Evolutionary conservation across 2,888 invertebrate species (phyloP).

Genomic region (Tipula confusa): DNA sequence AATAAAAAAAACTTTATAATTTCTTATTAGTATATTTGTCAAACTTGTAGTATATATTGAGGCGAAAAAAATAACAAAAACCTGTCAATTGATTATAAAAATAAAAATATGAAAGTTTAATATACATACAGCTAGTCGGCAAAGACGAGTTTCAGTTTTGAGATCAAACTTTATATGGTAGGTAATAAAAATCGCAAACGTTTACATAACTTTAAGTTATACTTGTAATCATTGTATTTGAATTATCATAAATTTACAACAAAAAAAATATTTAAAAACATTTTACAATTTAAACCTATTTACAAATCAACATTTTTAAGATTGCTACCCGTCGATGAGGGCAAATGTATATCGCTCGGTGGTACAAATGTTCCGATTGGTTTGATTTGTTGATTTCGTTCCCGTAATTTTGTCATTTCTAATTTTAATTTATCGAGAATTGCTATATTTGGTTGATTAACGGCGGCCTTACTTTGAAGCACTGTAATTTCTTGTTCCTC

Average conservation of each 20-base stretch:
- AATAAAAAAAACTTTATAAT: not conserved
- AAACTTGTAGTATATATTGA: not conserved
- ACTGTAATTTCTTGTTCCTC: conserved; percentile 90
- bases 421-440: conserved; percentile 77
- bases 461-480: conserved; percentile 80
- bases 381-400: conserved; percentile 57
- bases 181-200: too few relatives aligned
- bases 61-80: not conserved
- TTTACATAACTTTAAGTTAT: too few relatives aligned
- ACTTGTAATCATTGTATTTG: not conserved
- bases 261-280: not conserved
- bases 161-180: not conserved
- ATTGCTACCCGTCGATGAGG: conserved; percentile 69
- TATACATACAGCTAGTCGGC: not conserved
- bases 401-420: conserved; percentile 75
- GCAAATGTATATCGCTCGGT: conserved; percentile 58
- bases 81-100: conserved; percentile 25
- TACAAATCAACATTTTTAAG: conserved; percentile 73
- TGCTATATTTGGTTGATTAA: conserved; percentile 87
- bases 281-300: conserved; percentile 33
- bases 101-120: not conserved
- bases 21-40: not conserved
- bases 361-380: conserved; percentile 64
- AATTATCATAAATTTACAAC: not conserved
- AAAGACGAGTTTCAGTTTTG: not conserved